Percentiles rank a stretch among this genome's conserved stretches.
phyloP scores from a whole-genome alignment of 2,113 vertebrate species.

The Hippocampus guttulatus region DNA sequence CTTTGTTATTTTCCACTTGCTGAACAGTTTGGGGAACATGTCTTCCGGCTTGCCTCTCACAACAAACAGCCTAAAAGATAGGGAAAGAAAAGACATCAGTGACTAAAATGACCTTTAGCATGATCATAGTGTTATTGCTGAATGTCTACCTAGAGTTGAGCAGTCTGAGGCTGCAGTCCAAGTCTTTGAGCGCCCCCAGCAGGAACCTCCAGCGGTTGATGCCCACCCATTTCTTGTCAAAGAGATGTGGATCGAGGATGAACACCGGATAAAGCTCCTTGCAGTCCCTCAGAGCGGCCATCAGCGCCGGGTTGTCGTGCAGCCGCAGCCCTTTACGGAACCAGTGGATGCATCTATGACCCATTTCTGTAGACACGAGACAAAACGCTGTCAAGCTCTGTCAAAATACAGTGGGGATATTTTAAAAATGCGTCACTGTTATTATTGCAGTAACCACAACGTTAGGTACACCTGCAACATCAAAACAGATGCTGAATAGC shows the following conservation, averaged over 20 bases:
- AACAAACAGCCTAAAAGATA: constrained; percentile 63
- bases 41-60: constrained; percentile 62
- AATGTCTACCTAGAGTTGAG: constrained; percentile 64
- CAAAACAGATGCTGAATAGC: too few species aligned
- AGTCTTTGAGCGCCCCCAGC: constrained; percentile 57
- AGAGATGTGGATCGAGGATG: constrained; percentile 63
- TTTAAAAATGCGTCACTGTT: not conserved
- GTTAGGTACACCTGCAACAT: not conserved
- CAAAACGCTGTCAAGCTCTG: too few species aligned
- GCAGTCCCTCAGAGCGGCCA: constrained; percentile 59
- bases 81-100: not conserved
- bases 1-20: constrained; percentile 57
- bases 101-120: not conserved
- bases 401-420: not conserved
- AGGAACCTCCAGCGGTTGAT: constrained; percentile 64
- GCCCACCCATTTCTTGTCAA: constrained; percentile 38
- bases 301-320: constrained; percentile 69
- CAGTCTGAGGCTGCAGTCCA: constrained; percentile 68
- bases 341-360: constrained; percentile 68
- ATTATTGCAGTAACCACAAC: not conserved
- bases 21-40: constrained; percentile 66
- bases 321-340: constrained; percentile 73
- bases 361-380: constrained; percentile 35
- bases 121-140: not conserved
- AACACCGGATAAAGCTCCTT: constrained; percentile 67